Evolutionary conservation across 1,140 invertebrate genomes (phyloP), one percentile per base, ranked within the genome.

Genomic region (Acromyrmex heyeri): DNA sequence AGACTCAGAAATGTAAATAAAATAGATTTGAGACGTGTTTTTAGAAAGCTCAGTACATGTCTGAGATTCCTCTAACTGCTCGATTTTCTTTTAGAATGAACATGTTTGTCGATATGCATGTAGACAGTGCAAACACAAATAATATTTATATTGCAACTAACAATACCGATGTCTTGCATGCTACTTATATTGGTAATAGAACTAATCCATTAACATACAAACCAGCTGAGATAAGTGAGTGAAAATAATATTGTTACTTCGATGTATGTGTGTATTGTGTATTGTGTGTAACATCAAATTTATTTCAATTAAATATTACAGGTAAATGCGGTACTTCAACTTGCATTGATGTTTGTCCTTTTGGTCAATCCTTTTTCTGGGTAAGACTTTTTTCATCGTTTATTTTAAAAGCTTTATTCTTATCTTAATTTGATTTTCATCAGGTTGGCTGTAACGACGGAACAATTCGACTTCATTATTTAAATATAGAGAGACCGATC

Each of bases 371-470:
- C 5, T 96, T 95, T 88, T 96, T 97, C 85, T 86, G 97, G 91
- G 96, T 95, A 93, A 92, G 92, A 88, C 69, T 85, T 79, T 14
- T 50, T 38, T 48, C 27, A 64, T 0, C 57, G 67, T 27, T 69
- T 16, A 65, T 0, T 62, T 79, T 3, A 3, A 34, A 48, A 70
- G 14, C 21, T 30, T n/a, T 44, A 50, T 86, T 53, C 1, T 75
- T 53, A 78, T 69, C 14, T 44, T 10, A 55, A 73, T 57, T 59
- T 78, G n/a, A 65, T 83, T 55, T 89, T 48, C 16, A 77, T 38
- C 21, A 95, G 95, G 92, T 96, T 82, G 96, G 96, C n/a, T 96
- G 95, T 89, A 93, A 93, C 21, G 96, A 96, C 92, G 96, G 96
- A 4, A 95, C 94, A 72, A 92, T 97, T 65, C 93, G 95, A 57